phyloP scores from a whole-genome alignment of 2,797 vertebrate genomes.

The Sarcophilus harrisii region DNA sequence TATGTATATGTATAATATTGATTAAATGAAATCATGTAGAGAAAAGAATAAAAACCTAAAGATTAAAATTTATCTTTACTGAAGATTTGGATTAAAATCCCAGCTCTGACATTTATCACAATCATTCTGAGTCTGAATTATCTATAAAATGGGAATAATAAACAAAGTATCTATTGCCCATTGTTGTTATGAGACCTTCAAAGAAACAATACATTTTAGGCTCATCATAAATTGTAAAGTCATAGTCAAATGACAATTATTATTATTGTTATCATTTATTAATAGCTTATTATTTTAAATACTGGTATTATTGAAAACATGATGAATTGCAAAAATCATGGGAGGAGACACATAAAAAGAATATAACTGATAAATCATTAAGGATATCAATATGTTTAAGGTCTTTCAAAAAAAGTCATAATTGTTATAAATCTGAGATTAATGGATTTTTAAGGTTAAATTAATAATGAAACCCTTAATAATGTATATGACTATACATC shows the following conservation, averaged over 20 bases:
- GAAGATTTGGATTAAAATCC: not conserved
- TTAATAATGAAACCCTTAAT: not conserved
- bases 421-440: not conserved
- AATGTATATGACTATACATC: not conserved
- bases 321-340: not conserved
- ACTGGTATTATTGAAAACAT: not conserved
- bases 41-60: not conserved
- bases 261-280: not conserved
- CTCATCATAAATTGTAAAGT: not conserved
- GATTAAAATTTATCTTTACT: not conserved
- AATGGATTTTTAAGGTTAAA: not conserved
- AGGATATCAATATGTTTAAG: not conserved
- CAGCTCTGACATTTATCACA: not conserved
- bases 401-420: not conserved
- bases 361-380: not conserved
- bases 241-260: not conserved
- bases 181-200: not conserved
- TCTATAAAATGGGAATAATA: not conserved
- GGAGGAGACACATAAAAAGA: not conserved
- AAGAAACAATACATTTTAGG: not conserved
- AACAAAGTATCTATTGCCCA: not conserved
- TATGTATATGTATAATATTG: too few relatives aligned
- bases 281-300: not conserved
- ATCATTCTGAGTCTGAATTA: too few relatives aligned
- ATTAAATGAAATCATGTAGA: not conserved